Evolutionary conservation across 1,140 invertebrate genomes (phyloP).

Genomic region (Drosophila gunungcola): DNA sequence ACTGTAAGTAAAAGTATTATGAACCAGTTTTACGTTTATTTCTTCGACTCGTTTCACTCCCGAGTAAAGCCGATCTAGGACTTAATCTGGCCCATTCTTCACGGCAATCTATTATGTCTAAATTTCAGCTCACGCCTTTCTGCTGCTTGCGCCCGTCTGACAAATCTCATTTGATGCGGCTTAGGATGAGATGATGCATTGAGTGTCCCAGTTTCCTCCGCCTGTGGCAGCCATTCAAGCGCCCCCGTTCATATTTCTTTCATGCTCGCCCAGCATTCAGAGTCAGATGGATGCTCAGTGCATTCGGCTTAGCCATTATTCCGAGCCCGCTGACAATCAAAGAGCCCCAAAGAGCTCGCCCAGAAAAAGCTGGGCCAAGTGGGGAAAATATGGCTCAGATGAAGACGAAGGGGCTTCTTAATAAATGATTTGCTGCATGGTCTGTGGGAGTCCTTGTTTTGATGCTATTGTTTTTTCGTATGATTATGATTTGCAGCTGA

Average conservation of each 20-base stretch:
- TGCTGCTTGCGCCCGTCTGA: slow-evolving; percentile 19
- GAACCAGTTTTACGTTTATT: slow-evolving; percentile 24
- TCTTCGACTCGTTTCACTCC: slow-evolving; percentile 10
- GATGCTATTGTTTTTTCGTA: slow-evolving; percentile 9
- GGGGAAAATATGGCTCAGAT: slow-evolving; percentile 25
- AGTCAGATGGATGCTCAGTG: slow-evolving; percentile 31
- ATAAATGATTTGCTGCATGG: slow-evolving; percentile 41
- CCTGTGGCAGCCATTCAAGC: slow-evolving; percentile 18
- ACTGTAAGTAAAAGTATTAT: slow-evolving; percentile 13
- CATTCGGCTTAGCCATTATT: slow-evolving; percentile 54
- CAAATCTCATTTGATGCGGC: slow-evolving; percentile 55
- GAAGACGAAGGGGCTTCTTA: slow-evolving; percentile 27
- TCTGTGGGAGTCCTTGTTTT: slow-evolving; percentile 11
- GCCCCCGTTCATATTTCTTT: slow-evolving; percentile 35
- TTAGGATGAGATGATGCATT: slow-evolving; percentile 56
- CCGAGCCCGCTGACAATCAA: slow-evolving; percentile 34
- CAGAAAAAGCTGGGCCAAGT: slow-evolving; percentile 28
- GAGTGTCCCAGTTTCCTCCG: slow-evolving; percentile 48
- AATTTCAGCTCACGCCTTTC: slow-evolving; percentile 38
- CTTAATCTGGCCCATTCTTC: slow-evolving; percentile 43
- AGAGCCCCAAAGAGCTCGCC: slow-evolving; percentile 21
- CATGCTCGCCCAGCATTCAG: slow-evolving; percentile 30
- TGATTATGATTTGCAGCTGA: slow-evolving; percentile 26
- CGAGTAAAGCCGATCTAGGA: slow-evolving; percentile 35
- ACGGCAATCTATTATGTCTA: slow-evolving; percentile 46